phyloP scores from a whole-genome alignment of 2,888 invertebrate species.

The Athalia circularis region DNA sequence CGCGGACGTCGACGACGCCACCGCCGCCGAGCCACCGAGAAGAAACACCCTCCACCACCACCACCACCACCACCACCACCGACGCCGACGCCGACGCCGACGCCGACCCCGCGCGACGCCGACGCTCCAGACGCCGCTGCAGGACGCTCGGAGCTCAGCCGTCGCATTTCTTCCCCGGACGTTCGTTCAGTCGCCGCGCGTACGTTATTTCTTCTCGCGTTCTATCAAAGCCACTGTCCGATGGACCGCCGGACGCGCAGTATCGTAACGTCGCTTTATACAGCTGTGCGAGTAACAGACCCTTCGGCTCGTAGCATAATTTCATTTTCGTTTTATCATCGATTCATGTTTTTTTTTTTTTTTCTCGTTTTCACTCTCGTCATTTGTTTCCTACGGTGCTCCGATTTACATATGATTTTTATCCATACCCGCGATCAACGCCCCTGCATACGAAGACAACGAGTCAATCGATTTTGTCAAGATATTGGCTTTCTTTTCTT shows the following conservation, averaged over 20 bases:
- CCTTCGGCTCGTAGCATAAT: slow-evolving; percentile 13
- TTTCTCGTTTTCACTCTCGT: not conserved
- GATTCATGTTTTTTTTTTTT: not conserved
- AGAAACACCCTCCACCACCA: slow-evolving; percentile 40
- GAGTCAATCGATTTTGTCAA: too few relatives aligned
- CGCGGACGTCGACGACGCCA: slow-evolving; percentile 49
- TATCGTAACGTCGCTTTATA: not conserved
- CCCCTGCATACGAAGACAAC: too few relatives aligned
- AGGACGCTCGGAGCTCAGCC: slow-evolving; percentile 11
- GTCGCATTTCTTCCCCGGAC: slow-evolving; percentile 57
- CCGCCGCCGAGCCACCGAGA: slow-evolving; percentile 49
- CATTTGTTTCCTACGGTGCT: not conserved
- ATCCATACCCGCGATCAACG: too few relatives aligned
- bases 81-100: slow-evolving; percentile 6
- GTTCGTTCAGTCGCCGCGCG: slow-evolving; percentile 48
- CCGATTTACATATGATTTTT: not conserved
- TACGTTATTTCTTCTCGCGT: slow-evolving; percentile 42
- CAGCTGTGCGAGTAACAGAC: too few relatives aligned
- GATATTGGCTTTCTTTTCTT: too few relatives aligned
- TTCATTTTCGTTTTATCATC: slow-evolving; percentile 27
- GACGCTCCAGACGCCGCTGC: slow-evolving; percentile 16
- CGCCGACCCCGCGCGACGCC: slow-evolving; percentile 32
- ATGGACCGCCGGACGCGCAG: slow-evolving; percentile 27
- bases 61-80: slow-evolving; percentile 11
- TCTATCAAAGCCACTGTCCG: slow-evolving; percentile 19